Evolutionary conservation across 2,797 vertebrate species (phyloP).

Genomic region (Nannoperca obscura): DNA sequence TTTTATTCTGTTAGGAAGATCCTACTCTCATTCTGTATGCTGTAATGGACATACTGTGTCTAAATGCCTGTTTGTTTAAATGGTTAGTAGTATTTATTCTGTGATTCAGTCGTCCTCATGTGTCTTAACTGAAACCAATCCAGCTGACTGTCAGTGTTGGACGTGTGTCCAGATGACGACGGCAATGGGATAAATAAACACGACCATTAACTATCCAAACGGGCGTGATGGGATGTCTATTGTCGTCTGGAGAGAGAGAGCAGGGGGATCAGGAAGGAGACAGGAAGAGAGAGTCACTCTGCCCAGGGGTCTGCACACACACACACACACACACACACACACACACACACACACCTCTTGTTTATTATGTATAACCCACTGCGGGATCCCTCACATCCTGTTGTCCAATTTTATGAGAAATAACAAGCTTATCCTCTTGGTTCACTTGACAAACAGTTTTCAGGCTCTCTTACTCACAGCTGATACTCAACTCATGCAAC

Average conservation of each 20-base stretch:
- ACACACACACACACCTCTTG: conserved; percentile 51
- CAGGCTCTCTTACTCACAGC: conserved; percentile 30
- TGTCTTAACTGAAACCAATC: conserved; percentile 29
- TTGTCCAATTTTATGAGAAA: conserved; percentile 76
- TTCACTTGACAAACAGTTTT: conserved; percentile 38
- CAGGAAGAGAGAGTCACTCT: conserved; percentile 94
- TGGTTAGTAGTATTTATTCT: conserved; percentile 18
- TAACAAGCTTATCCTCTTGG: conserved; percentile 67
- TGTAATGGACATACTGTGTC: neutral
- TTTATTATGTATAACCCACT: conserved; percentile 76
- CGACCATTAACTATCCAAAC: conserved; percentile 59
- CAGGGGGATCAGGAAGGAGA: conserved; percentile 91
- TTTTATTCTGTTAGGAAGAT: neutral
- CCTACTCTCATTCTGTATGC: neutral
- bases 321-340: conserved; percentile 36
- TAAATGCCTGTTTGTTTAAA: conserved; percentile 17
- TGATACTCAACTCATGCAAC: conserved; percentile 11
- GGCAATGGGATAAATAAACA: conserved; percentile 80
- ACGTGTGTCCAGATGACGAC: conserved; percentile 66
- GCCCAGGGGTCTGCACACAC: conserved; percentile 52
- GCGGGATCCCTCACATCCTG: conserved; percentile 75
- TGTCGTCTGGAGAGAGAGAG: conserved; percentile 76
- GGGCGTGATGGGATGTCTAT: conserved; percentile 75
- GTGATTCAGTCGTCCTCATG: conserved; percentile 18
- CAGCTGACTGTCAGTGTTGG: conserved; percentile 23